Base-by-base conservation (phyloP, 2,888 invertebrate species). In the Thymelicus sylvestris region DNA sequence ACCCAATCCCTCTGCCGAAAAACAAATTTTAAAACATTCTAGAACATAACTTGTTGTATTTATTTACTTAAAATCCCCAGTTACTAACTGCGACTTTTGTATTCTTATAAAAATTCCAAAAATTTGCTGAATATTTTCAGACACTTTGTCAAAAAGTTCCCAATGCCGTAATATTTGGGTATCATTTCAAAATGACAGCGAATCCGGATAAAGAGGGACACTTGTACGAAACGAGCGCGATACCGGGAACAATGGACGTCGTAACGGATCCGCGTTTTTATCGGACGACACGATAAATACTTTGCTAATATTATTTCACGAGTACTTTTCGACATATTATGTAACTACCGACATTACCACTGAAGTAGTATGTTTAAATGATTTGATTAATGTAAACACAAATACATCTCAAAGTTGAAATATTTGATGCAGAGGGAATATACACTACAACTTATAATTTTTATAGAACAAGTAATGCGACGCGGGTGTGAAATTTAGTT, bases 141-240 rank as follows among this genome's bases (percentile, higher is more conserved):
- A 39, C 50, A 10, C 38, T 64, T 52, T 39, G 52, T 39, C 38
- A 59, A 59, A 59, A 57, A 59, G 38, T 59, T 59, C 64, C 52
- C 64, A 19, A 50, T 15, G 63, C 48, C 15, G 8, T n/a, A n/a
- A 52, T 64, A 52, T 64, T 64, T 52, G 52, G 50, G 64, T 52
- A 64, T 64, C 39, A 64, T 64, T 64, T 52, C 15, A 38, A 63
- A 63, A 64, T 64, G 64, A 19, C 63, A 63, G 63, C n/a, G 15
- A 64, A 64, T 64, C 50, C 6, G 39, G 52, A 63, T 50, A 64
- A 64, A 64, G 63, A 19, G 63, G 44, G 63, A 63, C 63, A 63
- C 63, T 63, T 38, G 52, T 52, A 15, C 31, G 64, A 39, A 52
- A 64, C 48, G 63, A 63, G 63, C 31, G 63, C 63, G 63, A 63